Evolutionary conservation across 2,888 invertebrate species (phyloP).

Genomic region (Andrena trimmerana): DNA sequence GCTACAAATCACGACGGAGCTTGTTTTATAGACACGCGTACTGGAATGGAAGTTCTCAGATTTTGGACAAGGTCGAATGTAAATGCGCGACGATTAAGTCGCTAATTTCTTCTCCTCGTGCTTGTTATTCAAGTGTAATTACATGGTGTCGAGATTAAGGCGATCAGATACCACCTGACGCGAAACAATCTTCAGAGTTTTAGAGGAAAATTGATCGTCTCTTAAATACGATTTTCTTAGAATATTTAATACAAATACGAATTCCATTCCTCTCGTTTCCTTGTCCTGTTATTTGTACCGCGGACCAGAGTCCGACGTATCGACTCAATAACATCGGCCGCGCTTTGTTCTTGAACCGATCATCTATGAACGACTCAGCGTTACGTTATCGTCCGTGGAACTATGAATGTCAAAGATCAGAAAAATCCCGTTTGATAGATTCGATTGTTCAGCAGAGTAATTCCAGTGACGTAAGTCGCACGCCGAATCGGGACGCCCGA

Average conservation of each 20-base stretch:
- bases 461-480: slow-evolving; percentile 22
- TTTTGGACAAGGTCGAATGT: background rate
- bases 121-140: too few relatives aligned
- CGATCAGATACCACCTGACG: too few relatives aligned
- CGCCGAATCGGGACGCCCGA: background rate
- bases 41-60: background rate
- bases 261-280: background rate
- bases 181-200: background rate
- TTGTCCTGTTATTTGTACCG: background rate
- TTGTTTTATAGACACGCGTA: background rate
- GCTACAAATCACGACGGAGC: background rate
- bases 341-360: background rate
- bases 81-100: background rate
- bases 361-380: too few relatives aligned
- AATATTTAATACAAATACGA: background rate
- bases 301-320: background rate
- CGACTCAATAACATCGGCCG: background rate
- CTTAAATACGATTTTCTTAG: background rate
- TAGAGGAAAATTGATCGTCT: background rate
- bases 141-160: too few relatives aligned
- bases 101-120: background rate
- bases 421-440: slow-evolving; percentile 2
- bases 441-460: background rate
- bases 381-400: background rate
- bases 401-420: slow-evolving; percentile 3